phyloP scores from a whole-genome alignment of 1,140 invertebrate genomes.

The Diabrotica virgifera region DNA sequence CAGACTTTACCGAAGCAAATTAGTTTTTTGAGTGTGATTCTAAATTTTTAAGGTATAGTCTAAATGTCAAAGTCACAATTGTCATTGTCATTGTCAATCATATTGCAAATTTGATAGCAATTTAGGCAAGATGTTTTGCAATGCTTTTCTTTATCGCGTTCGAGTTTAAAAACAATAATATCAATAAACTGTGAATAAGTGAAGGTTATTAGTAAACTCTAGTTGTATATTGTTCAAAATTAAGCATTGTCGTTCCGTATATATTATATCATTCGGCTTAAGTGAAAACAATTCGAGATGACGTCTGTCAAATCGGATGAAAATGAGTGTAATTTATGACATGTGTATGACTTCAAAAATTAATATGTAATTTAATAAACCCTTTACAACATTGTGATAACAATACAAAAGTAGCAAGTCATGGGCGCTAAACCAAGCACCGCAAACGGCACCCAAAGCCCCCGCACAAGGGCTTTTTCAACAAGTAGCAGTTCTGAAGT shows the following conservation, averaged over 20 bases:
- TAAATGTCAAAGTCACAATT: background rate
- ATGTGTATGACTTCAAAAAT: slow-evolving; percentile 22
- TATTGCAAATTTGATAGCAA: background rate
- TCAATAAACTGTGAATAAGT: background rate
- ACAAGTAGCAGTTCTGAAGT: slow-evolving; percentile 69
- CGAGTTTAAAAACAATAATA: background rate
- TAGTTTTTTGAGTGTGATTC: background rate
- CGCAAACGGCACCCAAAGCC: slow-evolving; percentile 68
- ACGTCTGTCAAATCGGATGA: slow-evolving; percentile 27
- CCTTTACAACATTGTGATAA: slow-evolving; percentile 13
- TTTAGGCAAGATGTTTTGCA: slow-evolving; percentile 1
- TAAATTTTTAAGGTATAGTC: background rate
- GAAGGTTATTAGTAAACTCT: background rate
- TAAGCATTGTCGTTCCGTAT: background rate
- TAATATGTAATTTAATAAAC: slow-evolving; percentile 22
- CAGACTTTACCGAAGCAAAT: no score
- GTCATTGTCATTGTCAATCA: background rate
- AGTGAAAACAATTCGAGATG: slow-evolving; percentile 10
- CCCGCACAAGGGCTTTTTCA: slow-evolving; percentile 71
- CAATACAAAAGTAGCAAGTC: slow-evolving; percentile 12
- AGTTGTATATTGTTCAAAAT: background rate
- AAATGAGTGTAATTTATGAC: slow-evolving; percentile 32
- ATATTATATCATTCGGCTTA: background rate
- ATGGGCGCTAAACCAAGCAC: slow-evolving; percentile 85
- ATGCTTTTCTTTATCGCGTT: background rate